Evolutionary conservation across 1,140 invertebrate species (phyloP).

Genomic region (silkworm (Bombyx mori)): DNA sequence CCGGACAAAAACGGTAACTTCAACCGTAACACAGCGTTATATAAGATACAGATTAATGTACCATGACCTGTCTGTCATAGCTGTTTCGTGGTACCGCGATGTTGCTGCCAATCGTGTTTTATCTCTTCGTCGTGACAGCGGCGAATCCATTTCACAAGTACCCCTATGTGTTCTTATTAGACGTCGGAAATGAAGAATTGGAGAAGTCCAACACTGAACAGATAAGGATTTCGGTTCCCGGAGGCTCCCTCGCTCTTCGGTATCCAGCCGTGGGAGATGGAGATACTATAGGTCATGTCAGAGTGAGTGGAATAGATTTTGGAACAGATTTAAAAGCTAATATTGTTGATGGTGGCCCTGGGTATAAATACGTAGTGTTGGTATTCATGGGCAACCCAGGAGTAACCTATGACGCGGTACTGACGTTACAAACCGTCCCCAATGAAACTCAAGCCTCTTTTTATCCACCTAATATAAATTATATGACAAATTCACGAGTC

Average conservation of each 20-base stretch:
- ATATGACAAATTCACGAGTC: slow-evolving; percentile 7
- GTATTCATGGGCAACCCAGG: slow-evolving; percentile 48
- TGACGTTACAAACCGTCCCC: slow-evolving; percentile 43
- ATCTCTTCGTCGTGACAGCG: slow-evolving; percentile 16
- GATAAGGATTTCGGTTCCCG: slow-evolving; percentile 44
- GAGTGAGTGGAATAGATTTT: slow-evolving; percentile 58
- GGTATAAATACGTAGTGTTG: slow-evolving; percentile 52
- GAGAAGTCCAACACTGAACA: slow-evolving; percentile 47
- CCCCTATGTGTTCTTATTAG: slow-evolving; percentile 54
- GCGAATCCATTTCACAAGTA: slow-evolving; percentile 57
- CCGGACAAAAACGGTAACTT: slow-evolving; percentile 43
- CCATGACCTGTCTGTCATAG: slow-evolving; percentile 43
- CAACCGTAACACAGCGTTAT: slow-evolving; percentile 50
- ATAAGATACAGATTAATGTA: slow-evolving; percentile 54
- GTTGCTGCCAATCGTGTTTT: slow-evolving; percentile 36
- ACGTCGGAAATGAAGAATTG: slow-evolving; percentile 62
- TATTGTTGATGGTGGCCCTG: slow-evolving; percentile 57
- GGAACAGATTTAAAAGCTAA: slow-evolving; percentile 53
- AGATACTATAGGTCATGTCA: slow-evolving; percentile 46
- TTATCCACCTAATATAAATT: slow-evolving; percentile 6
- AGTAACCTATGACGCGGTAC: slow-evolving; percentile 45
- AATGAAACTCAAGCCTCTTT: slow-evolving; percentile 5
- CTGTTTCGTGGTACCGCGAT: slow-evolving; percentile 29
- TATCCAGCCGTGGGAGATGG: slow-evolving; percentile 48
- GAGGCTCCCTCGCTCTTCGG: slow-evolving; percentile 48